A percentile compares a stretch with the other conserved stretches of the same genome.
These are phyloP conservation scores for Bombus fervidus DNA, from an alignment of 1,140 invertebrate genomes.

Conservation along the genomic window DNA sequence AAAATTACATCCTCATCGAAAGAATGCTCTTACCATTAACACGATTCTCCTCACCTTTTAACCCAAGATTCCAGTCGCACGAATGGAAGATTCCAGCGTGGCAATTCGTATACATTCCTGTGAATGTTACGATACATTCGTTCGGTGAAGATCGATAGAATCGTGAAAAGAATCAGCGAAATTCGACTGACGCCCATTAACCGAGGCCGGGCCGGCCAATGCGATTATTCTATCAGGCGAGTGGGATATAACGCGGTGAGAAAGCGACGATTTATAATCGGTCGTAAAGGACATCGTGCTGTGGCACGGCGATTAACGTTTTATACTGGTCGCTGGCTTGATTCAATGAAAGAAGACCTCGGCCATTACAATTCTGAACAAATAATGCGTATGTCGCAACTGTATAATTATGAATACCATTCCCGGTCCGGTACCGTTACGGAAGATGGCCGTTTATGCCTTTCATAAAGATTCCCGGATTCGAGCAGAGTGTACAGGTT, in stretches of 20 bases:
- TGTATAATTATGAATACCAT: conserved; percentile 76
- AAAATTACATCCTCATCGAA: too few species aligned
- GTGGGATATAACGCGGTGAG: conserved; percentile 52
- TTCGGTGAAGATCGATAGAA: neutral
- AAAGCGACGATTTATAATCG: conserved; percentile 70
- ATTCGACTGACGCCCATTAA: conserved; percentile 26
- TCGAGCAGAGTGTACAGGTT: conserved; percentile 47
- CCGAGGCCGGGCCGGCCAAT: neutral
- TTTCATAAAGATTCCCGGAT: conserved; percentile 72
- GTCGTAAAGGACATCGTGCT: conserved; percentile 66
- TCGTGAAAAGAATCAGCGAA: neutral
- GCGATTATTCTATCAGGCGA: conserved; percentile 28
- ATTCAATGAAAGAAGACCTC: conserved; percentile 60
- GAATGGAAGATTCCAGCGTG: neutral
- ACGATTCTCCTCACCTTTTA: neutral
- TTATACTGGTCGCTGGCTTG: conserved; percentile 52
- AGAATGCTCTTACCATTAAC: neutral
- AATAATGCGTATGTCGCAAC: conserved; percentile 73
- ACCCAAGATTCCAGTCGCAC: neutral
- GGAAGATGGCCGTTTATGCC: conserved; percentile 67
- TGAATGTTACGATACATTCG: neutral
- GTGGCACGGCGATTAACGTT: conserved; percentile 66
- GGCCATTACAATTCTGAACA: conserved; percentile 72
- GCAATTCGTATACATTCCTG: neutral
- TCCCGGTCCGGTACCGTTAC: conserved; percentile 70